Conservation (phyloP, 2,113 vertebrate species). For the Bolborhynchus lineola region DNA sequence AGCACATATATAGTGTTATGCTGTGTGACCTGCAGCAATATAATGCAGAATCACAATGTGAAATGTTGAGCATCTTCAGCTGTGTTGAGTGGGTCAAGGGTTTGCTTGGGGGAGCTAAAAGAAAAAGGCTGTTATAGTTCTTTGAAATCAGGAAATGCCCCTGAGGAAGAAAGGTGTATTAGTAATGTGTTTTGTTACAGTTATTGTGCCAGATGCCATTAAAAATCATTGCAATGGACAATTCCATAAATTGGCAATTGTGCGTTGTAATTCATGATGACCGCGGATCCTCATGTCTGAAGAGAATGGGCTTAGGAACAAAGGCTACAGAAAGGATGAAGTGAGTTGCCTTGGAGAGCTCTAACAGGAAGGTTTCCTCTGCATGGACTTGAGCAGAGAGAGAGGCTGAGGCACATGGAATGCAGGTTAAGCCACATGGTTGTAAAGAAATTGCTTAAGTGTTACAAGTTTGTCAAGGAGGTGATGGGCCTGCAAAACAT, state of each 20-base stretch:
- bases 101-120: neutral
- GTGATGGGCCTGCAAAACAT: neutral
- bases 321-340: neutral
- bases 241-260: neutral
- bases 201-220: neutral
- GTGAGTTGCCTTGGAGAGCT: neutral
- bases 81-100: neutral
- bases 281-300: neutral
- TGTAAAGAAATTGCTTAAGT: neutral
- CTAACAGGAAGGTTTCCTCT: neutral
- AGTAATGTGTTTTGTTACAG: neutral
- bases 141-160: neutral
- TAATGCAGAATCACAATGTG: neutral
- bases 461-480: neutral
- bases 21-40: neutral
- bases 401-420: neutral
- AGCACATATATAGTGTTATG: neutral
- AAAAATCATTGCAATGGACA: neutral
- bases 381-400: neutral
- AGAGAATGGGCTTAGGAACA: neutral
- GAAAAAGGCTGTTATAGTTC: neutral
- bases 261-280: neutral
- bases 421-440: neutral
- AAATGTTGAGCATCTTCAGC: neutral
- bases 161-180: constrained; percentile 10